phyloP scores from a whole-genome alignment of 2,888 invertebrate genomes.

The Oegoconia quadripuncta region DNA sequence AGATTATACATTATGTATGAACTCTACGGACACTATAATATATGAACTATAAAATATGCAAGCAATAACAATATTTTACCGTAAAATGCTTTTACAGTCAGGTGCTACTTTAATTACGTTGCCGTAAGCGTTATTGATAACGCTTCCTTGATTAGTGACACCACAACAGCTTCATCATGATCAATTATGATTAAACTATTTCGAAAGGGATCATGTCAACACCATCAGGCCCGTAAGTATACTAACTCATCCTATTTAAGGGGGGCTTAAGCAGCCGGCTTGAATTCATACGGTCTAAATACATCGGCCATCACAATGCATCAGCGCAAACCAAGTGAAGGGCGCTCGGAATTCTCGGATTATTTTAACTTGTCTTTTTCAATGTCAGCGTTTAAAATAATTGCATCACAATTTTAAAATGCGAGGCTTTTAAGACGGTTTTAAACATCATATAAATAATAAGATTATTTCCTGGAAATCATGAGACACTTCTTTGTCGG shows the following conservation, averaged over 20 bases:
- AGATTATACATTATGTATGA: neutral
- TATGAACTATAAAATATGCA: neutral
- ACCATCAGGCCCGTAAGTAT: slow-evolving; percentile 10
- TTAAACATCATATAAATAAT: slow-evolving; percentile 60
- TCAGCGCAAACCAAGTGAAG: slow-evolving; percentile 70
- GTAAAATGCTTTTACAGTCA: slow-evolving; percentile 24
- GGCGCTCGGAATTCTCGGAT: slow-evolving; percentile 74
- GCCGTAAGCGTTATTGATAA: slow-evolving; percentile 14
- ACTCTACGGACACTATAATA: neutral
- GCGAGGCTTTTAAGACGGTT: slow-evolving; percentile 71
- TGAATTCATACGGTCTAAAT: slow-evolving; percentile 67
- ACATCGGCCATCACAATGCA: slow-evolving; percentile 73
- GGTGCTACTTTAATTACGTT: slow-evolving; percentile 31
- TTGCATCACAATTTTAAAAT: slow-evolving; percentile 78
- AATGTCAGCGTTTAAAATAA: slow-evolving; percentile 79
- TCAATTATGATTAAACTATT: slow-evolving; percentile 22
- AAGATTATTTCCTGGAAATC: slow-evolving; percentile 72
- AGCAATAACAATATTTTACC: neutral
- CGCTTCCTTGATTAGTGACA: slow-evolving; percentile 2
- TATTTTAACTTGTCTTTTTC: slow-evolving; percentile 78
- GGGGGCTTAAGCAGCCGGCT: slow-evolving; percentile 46
- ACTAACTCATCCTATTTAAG: slow-evolving; percentile 41
- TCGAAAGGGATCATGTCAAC: slow-evolving; percentile 26
- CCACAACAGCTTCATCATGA: slow-evolving; percentile 15
- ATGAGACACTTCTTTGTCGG: slow-evolving; percentile 56